Percentiles rank a stretch among this genome's conserved stretches.
phyloP scores from a whole-genome alignment of 2,113 vertebrate species.

The Microcebus griseorufus region DNA sequence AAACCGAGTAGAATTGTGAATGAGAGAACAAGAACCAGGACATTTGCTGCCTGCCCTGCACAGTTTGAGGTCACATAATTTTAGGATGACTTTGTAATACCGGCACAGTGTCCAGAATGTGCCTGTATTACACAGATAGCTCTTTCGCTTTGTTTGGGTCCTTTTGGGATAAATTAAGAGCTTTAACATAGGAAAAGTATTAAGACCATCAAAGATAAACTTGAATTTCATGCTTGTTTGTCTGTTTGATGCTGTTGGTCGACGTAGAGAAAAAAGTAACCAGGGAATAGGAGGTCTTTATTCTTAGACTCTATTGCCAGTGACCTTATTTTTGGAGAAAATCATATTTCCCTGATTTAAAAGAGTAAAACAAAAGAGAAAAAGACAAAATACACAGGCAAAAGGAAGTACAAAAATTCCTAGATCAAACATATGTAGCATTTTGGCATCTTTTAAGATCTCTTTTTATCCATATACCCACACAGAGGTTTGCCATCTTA shows the following conservation, averaged over 20 bases:
- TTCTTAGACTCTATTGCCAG: not conserved
- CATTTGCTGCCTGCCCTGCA: not conserved
- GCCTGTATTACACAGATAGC: not conserved
- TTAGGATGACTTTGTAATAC: not conserved
- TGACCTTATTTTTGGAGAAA: slow-evolving; percentile 14
- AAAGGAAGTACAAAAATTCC: not conserved
- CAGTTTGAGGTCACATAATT: not conserved
- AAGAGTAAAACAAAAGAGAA: not conserved
- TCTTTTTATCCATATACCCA: not conserved
- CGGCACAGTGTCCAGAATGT: not conserved
- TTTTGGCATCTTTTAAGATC: not conserved
- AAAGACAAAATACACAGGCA: not conserved
- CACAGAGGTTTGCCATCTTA: not conserved
- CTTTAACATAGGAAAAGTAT: not conserved
- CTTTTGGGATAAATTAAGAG: not conserved
- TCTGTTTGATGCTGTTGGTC: not conserved
- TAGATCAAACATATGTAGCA: not conserved
- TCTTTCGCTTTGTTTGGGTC: not conserved
- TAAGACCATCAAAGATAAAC: not conserved
- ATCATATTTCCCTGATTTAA: not conserved
- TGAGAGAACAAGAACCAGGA: not conserved
- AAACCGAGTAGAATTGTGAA: not conserved
- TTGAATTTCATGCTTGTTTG: not conserved
- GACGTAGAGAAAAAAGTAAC: not conserved
- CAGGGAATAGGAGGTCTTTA: not conserved